Conservation (phyloP, 2,113 vertebrate species). For the Otocyon megalotis region DNA sequence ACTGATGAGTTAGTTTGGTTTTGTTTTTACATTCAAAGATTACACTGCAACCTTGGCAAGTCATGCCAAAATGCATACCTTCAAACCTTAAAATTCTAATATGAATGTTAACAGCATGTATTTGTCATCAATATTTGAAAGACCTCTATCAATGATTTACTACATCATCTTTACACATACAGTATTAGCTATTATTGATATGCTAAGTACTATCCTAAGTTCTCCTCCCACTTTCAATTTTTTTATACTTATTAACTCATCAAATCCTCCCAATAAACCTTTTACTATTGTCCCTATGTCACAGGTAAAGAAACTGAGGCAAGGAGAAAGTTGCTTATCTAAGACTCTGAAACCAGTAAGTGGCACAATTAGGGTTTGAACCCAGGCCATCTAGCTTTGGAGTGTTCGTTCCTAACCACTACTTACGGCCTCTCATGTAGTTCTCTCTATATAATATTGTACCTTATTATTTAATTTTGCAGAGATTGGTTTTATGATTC, state of each 20-base stretch:
- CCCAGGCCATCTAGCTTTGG: not conserved
- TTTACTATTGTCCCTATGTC: not conserved
- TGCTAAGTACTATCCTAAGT: not conserved
- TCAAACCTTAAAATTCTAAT: not conserved
- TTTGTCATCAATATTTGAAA: constrained; percentile 22
- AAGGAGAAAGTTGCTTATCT: not conserved
- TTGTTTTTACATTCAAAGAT: not conserved
- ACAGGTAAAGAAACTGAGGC: not conserved
- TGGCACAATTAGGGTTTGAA: not conserved
- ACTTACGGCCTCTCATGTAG: not conserved
- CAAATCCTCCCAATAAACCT: not conserved
- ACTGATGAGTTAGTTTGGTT: not conserved
- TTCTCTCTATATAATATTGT: not conserved
- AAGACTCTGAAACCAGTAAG: not conserved
- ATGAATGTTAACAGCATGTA: not conserved
- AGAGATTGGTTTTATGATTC: not conserved
- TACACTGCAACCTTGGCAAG: not conserved
- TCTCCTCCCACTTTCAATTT: not conserved
- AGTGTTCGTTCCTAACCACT: not conserved
- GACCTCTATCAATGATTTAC: not conserved
- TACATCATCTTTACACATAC: not conserved
- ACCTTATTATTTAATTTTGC: not conserved
- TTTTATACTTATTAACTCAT: not conserved
- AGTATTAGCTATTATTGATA: not conserved
- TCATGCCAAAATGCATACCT: not conserved